Base-by-base conservation (phyloP, 1,140 invertebrate species). In the Zaprionus capensis region DNA sequence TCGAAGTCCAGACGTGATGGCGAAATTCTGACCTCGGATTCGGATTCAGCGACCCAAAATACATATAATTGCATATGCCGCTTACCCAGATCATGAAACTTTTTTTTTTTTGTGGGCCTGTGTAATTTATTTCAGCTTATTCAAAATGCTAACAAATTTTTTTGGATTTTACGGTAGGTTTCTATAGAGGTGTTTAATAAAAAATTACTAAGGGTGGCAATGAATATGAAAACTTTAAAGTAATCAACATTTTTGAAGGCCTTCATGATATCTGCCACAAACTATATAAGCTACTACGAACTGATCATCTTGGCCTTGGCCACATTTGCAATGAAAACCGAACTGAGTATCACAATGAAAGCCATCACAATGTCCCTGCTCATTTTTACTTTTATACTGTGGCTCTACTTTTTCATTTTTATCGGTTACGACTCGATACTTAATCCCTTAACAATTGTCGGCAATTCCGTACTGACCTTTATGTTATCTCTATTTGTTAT, bases 221-320 rank as follows among this genome's bases (percentile, higher is more conserved):
- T 28, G 26, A 28, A 28, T 28, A 28, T 28, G 26, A 28, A 28
- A 28, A 28, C 6, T 7, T 28, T 28, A 7, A 28, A 28, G 26
- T 28, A 28, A 5, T 28, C 0, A 5, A 28, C 26, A 38, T 11
- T 12, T 12, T 14, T 11, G 36, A 41, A 11, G 15, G 9, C 2
- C 17, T 28, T 17, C 24, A 62, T 51, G 4, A 71, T 65, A 51
- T 15, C 62, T 1, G 58, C 67, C 34, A 3, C 24, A 1, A n/a
- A 24, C 6, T 53, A 38, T 34, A 15, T 55, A 1, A 46, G 14
- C 6, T 82, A 55, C 34, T 86, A 82, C 15, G 83, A 82, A 24
- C 31, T 82, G n/a, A 11, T 80, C 38, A 82, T 72, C 1, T 12
- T 86, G 0, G 82, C 82, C 0, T 0, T 74, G 20, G 58, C 57